A percentile compares a stretch with the other conserved stretches of the same genome.
Evolutionary conservation across 2,797 vertebrate genomes (phyloP).

Genomic region (Cercopithecus petaurista): DNA sequence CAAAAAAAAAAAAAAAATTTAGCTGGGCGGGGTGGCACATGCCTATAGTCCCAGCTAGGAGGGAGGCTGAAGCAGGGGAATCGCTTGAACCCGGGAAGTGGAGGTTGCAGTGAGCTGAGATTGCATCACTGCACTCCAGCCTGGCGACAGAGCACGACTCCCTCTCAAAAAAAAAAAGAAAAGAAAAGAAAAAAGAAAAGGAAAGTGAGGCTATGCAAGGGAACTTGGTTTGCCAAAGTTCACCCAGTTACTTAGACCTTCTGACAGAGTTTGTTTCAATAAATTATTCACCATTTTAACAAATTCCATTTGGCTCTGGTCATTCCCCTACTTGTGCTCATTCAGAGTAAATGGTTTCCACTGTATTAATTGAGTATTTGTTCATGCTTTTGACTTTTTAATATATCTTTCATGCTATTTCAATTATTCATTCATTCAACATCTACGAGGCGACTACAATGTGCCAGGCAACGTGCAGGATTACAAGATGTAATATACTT

Average conservation of each 20-base stretch:
- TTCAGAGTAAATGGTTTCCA: conserved; percentile 19
- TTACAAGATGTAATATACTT: neutral
- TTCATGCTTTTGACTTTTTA: conserved; percentile 42
- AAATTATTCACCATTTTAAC: conserved; percentile 20
- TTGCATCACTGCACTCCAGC: no score
- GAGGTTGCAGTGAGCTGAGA: no score
- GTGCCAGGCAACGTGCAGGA: neutral
- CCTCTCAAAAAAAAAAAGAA: neutral
- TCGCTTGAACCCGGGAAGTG: no score
- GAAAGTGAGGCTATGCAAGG: neutral
- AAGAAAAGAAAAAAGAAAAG: neutral
- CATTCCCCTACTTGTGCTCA: neutral
- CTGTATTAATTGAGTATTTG: conserved; percentile 31
- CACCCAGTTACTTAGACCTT: neutral
- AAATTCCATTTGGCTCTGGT: conserved; percentile 44
- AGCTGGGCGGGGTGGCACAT: no score
- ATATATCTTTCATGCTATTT: conserved; percentile 14
- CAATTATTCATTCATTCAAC: conserved; percentile 23
- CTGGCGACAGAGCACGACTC: no score
- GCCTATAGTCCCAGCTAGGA: no score
- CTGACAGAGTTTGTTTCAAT: neutral
- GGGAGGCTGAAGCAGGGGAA: no score
- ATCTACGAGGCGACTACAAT: neutral
- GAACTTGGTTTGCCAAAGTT: neutral
- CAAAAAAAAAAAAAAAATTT: no score